These are phyloP conservation scores for Arge pagana DNA, from an alignment of 2,888 invertebrate genomes.

Conservation along the genomic window DNA sequence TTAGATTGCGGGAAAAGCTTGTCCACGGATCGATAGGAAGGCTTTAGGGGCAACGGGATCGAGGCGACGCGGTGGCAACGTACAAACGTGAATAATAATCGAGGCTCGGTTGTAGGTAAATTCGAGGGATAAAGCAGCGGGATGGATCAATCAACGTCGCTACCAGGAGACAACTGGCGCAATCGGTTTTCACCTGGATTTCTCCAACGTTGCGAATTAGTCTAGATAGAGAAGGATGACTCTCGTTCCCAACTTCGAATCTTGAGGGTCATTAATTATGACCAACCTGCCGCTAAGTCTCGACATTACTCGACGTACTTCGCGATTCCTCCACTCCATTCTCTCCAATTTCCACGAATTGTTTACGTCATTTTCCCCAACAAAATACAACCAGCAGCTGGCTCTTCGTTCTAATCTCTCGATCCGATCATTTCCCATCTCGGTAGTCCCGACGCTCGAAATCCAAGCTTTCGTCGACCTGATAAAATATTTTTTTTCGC, in stretches of 20 bases:
- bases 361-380: background rate
- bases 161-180: conserved; percentile 10
- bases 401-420: no score
- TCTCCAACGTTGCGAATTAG: conserved; percentile 3
- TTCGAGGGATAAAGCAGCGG: conserved; percentile 7
- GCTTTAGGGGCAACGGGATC: background rate
- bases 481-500: no score
- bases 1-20: background rate
- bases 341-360: background rate
- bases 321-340: background rate
- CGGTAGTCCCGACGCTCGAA: no score
- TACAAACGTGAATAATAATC: conserved; percentile 6
- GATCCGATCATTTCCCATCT: no score
- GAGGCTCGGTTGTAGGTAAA: conserved; percentile 2
- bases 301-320: no score
- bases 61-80: background rate
- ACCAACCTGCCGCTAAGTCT: no score
- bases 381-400: no score
- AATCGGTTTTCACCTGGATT: conserved; percentile 4
- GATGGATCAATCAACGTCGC: conserved; percentile 19
- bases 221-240: no score
- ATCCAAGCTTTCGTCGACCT: no score
- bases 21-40: background rate
- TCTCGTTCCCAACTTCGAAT: no score
- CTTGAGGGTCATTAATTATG: no score